Percentiles rank a stretch among this genome's conserved stretches.
phyloP scores from a whole-genome alignment of 2,113 vertebrate genomes.

The Emydocephalus ijimae region DNA sequence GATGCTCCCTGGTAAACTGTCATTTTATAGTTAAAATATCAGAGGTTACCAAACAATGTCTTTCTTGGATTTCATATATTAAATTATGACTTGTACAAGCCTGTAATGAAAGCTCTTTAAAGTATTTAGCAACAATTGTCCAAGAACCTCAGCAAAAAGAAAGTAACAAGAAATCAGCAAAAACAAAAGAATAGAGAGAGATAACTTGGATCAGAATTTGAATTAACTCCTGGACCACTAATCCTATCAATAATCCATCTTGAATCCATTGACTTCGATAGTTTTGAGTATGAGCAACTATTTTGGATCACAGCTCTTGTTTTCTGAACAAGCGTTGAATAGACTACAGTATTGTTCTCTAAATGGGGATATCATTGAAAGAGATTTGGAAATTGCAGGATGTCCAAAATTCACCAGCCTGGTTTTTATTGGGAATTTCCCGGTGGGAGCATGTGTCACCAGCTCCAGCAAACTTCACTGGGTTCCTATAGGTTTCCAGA shows the following conservation, averaged over 20 bases:
- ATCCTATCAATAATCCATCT: background rate
- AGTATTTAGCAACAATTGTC: background rate
- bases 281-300: background rate
- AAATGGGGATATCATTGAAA: background rate
- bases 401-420: background rate
- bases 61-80: background rate
- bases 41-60: background rate
- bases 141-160: background rate
- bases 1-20: background rate
- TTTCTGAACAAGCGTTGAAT: background rate
- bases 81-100: background rate
- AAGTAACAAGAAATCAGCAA: background rate
- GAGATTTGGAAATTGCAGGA: background rate
- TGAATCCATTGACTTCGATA: background rate
- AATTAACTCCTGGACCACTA: background rate
- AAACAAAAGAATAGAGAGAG: background rate
- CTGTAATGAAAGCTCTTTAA: background rate
- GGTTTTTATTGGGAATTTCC: background rate
- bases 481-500: background rate
- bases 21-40: background rate
- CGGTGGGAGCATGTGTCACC: background rate
- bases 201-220: background rate
- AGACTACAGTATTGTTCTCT: background rate
- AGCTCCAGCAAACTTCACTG: background rate
- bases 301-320: background rate